Conservation (phyloP, 2,797 vertebrate genomes). For the Pseudomugil gertrudae region DNA sequence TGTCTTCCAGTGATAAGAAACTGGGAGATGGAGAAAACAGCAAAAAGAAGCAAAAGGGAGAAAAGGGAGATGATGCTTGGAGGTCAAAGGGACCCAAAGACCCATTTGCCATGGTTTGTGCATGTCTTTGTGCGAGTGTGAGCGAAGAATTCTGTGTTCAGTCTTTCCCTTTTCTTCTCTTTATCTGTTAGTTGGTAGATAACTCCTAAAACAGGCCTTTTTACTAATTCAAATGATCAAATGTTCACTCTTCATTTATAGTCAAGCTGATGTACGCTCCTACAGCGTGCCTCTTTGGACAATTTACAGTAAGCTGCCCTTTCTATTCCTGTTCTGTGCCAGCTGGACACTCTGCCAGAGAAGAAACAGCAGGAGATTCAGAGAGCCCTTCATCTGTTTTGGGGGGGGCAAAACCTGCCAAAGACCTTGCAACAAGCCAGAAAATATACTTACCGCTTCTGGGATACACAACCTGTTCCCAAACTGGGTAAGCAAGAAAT, state of each 20-base stretch:
- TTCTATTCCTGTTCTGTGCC: slow-evolving; percentile 22
- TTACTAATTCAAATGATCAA: not conserved
- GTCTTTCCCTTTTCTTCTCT: not conserved
- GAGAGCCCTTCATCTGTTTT: slow-evolving; percentile 94
- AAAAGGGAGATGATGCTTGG: slow-evolving; percentile 86
- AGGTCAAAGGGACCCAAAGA: slow-evolving; percentile 82
- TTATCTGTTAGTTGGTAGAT: not conserved
- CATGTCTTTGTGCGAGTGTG: slow-evolving; percentile 21
- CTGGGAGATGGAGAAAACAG: slow-evolving; percentile 80
- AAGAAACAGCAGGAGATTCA: slow-evolving; percentile 97
- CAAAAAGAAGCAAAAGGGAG: slow-evolving; percentile 89
- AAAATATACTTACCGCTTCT: slow-evolving; percentile 90
- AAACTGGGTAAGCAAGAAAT: slow-evolving; percentile 84
- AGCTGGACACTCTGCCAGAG: slow-evolving; percentile 91
- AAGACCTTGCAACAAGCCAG: slow-evolving; percentile 92
- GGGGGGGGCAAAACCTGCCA: slow-evolving; percentile 86
- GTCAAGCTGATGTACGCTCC: not conserved
- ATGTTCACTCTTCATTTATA: slow-evolving; percentile 7
- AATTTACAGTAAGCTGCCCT: slow-evolving; percentile 24
- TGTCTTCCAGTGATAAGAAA: slow-evolving; percentile 79
- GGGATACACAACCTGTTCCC: slow-evolving; percentile 95
- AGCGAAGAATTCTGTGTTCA: not conserved
- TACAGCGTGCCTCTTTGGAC: not conserved
- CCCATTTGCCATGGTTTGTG: slow-evolving; percentile 84
- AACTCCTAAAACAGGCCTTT: not conserved